Percentiles rank a stretch among this genome's conserved stretches.
Conservation (phyloP, 1,140 invertebrate species). For the Drosophila oshimai region DNA sequence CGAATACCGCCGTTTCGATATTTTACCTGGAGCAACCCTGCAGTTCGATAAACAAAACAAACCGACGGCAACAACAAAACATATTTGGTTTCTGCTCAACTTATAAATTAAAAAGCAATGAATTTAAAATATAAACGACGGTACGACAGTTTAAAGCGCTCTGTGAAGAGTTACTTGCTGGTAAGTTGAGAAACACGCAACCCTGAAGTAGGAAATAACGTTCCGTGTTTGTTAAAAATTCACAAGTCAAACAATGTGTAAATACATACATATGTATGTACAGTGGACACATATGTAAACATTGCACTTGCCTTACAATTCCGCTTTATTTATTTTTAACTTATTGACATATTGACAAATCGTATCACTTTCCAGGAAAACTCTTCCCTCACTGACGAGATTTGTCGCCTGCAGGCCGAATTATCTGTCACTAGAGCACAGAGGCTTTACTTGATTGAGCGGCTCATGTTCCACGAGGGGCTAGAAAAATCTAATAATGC, state of each 20-base stretch:
- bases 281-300: neutral
- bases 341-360: neutral
- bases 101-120: slow-evolving; percentile 31
- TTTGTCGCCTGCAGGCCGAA: slow-evolving; percentile 89
- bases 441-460: slow-evolving; percentile 87
- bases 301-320: neutral
- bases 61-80: neutral
- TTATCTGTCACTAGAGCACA: slow-evolving; percentile 88
- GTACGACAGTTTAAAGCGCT: slow-evolving; percentile 17
- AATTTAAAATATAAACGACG: slow-evolving; percentile 27
- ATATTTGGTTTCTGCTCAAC: neutral
- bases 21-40: neutral
- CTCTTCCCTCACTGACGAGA: slow-evolving; percentile 91
- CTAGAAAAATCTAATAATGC: slow-evolving; percentile 39
- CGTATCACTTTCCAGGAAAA: slow-evolving; percentile 86
- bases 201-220: no score
- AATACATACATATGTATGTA: neutral
- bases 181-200: neutral
- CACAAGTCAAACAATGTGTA: neutral
- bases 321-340: neutral
- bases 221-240: neutral
- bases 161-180: slow-evolving; percentile 18
- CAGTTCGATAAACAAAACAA: slow-evolving; percentile 28
- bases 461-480: slow-evolving; percentile 85
- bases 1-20: neutral